Base-by-base conservation (phyloP, 2,888 invertebrate genomes). In the Habroteleia sp. region DNA sequence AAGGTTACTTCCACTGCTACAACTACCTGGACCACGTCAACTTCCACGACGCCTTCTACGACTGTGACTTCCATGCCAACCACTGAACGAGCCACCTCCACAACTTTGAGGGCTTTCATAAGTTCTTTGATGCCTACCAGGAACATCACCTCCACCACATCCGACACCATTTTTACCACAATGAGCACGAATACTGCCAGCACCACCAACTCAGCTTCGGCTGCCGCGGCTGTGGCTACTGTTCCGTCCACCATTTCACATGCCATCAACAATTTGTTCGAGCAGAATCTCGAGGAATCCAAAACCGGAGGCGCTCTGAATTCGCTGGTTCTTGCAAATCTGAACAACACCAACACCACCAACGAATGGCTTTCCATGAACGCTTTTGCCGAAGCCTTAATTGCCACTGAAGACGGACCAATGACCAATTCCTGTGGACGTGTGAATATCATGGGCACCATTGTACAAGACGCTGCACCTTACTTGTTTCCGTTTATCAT, bases 401-500 rank as follows among this genome's bases (percentile, higher is more conserved):
- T 83, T 4, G 77, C 78, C 7, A 75, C 74, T 0, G 82, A 84
- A 48, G 84, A 83, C 1, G 81, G 83, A 3, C 78, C 80, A 0
- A 54, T 82, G 0, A 81, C 84, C 5, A 89, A 91, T 14, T 92
- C 93, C 69, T 97, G 96, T 86, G 95, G 94, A 65, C 92, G 95
- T 27, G 92, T 94, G 72, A 95, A 95, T 85, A 96, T 96, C 83
- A 97, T 97, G 96, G 97, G 97, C 37, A 95, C 93, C 42, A 96
- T 97, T 81, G 96, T 97, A 4, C 93, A 95, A 83, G 97, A 97
- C 86, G 95, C 97, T 0, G 96, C 97, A 5, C 98, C 98, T 0
- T 98, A 97, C 89, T 91, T 98, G 48, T 98, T 96, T 89, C 98
- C 98, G 0, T 97, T 97, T 89, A 97, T 97, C 84, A 96, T 98